Evolutionary conservation across 2,113 vertebrate species (phyloP).

Genomic region (Lontra canadensis): DNA sequence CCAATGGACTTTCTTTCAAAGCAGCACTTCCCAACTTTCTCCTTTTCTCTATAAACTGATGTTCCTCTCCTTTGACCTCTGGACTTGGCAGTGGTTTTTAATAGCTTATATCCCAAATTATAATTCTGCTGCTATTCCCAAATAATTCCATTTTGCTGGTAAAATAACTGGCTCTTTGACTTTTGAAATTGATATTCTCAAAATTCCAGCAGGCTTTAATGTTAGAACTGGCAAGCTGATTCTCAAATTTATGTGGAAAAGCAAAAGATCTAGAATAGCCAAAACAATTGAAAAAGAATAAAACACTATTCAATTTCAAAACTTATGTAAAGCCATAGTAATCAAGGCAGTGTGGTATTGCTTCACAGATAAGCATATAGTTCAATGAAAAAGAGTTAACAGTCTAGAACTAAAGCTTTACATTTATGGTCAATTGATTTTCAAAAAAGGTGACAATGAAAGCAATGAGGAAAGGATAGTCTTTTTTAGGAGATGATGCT

Average conservation of each 20-base stretch:
- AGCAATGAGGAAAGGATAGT: neutral
- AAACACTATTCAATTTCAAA: neutral
- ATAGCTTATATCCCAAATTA: neutral
- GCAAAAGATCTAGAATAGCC: neutral
- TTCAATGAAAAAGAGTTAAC: neutral
- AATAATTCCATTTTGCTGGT: neutral
- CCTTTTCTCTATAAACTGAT: neutral
- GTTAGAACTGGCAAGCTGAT: neutral
- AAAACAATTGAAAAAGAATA: neutral
- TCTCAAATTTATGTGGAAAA: neutral
- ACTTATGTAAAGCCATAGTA: neutral
- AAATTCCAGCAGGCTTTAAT: neutral
- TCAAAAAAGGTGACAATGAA: neutral
- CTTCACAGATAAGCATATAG: neutral
- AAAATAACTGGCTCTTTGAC: neutral
- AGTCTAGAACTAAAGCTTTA: neutral
- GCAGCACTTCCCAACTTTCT: neutral
- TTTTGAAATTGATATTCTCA: neutral
- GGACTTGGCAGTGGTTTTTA: neutral
- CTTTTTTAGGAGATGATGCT: neutral
- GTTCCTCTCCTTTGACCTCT: neutral
- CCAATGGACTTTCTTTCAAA: neutral
- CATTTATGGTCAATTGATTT: neutral
- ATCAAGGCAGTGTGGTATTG: neutral
- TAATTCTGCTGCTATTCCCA: neutral